Conservation (phyloP, 2,888 invertebrate species). For the Halictus ligatus region DNA sequence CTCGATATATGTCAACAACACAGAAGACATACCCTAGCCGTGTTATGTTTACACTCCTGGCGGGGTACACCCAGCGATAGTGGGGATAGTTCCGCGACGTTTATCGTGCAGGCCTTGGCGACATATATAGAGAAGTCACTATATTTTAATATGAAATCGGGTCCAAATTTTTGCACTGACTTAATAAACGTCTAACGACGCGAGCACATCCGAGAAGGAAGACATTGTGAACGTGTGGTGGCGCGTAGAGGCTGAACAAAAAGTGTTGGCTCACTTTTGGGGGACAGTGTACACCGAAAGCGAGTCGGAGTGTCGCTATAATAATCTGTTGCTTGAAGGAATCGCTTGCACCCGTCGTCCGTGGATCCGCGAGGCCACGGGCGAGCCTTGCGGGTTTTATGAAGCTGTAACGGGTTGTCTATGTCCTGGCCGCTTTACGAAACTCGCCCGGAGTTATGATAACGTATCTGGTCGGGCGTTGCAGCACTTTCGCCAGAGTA, state of each 20-base stretch:
- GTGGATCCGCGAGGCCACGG: slow-evolving; percentile 18
- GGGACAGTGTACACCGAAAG: background rate
- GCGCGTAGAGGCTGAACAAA: background rate
- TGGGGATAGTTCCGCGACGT: too few relatives aligned
- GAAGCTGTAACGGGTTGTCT: slow-evolving; percentile 54
- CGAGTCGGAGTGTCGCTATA: background rate
- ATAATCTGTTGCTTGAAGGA: background rate
- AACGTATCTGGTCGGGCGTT: slow-evolving; percentile 52
- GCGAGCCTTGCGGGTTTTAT: slow-evolving; percentile 61
- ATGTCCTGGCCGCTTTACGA: slow-evolving; percentile 39
- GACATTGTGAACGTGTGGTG: background rate
- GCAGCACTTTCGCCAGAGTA: slow-evolving; percentile 46
- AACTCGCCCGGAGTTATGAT: slow-evolving; percentile 55
- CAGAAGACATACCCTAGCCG: too few relatives aligned
- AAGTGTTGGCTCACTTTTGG: background rate
- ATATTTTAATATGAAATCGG: too few relatives aligned
- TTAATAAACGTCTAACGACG: too few relatives aligned
- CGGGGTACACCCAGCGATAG: too few relatives aligned
- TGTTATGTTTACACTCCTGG: too few relatives aligned
- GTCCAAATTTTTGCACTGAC: too few relatives aligned
- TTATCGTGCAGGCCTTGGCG: too few relatives aligned
- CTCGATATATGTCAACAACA: too few relatives aligned
- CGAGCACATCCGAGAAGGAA: background rate
- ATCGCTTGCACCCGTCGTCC: background rate
- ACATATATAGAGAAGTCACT: too few relatives aligned